Percentiles rank a stretch among this genome's conserved stretches.
Evolutionary conservation across 2,888 invertebrate species (phyloP).

Genomic region (Andrena bicolor): DNA sequence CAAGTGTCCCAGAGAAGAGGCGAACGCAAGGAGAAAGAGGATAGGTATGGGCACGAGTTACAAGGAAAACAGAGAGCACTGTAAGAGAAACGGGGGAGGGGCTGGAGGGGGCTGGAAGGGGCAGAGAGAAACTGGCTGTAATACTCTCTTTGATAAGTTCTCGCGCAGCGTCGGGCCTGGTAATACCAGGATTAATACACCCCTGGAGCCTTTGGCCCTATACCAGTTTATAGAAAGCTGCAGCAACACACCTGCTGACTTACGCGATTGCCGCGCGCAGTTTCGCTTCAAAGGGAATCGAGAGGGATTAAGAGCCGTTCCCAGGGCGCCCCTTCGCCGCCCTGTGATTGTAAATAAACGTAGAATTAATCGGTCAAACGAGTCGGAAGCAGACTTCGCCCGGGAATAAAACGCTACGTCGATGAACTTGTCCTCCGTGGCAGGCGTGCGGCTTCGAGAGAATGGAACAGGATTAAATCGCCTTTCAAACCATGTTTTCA

Average conservation of each 20-base stretch:
- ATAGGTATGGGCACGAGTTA: background rate
- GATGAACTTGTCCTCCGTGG: constrained; percentile 5
- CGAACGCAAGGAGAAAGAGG: background rate
- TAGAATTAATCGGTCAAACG: constrained; percentile 15
- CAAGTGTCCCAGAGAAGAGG: constrained; percentile 57
- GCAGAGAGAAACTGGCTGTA: constrained; percentile 40
- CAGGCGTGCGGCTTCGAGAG: background rate
- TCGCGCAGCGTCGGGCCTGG: constrained; percentile 61
- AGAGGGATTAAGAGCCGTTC: constrained; percentile 25
- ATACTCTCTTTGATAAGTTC: constrained; percentile 67
- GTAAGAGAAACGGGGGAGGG: constrained; percentile 15
- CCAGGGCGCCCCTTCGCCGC: background rate
- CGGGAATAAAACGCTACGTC: background rate
- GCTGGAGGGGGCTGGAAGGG: constrained; percentile 34
- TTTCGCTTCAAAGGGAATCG: constrained; percentile 45
- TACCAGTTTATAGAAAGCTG: constrained; percentile 78
- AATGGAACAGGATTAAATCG: constrained; percentile 17
- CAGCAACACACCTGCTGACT: constrained; percentile 59
- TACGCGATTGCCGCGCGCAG: constrained; percentile 40
- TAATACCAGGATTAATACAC: constrained; percentile 80
- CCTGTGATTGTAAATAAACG: constrained; percentile 16
- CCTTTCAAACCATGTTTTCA: constrained; percentile 8
- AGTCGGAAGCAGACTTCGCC: background rate
- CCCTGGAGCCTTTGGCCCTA: constrained; percentile 71
- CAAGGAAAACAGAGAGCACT: background rate